Evolutionary conservation across 2,797 vertebrate species (phyloP), one percentile per base, ranked within the genome.

Genomic region (Pristis pectinata): DNA sequence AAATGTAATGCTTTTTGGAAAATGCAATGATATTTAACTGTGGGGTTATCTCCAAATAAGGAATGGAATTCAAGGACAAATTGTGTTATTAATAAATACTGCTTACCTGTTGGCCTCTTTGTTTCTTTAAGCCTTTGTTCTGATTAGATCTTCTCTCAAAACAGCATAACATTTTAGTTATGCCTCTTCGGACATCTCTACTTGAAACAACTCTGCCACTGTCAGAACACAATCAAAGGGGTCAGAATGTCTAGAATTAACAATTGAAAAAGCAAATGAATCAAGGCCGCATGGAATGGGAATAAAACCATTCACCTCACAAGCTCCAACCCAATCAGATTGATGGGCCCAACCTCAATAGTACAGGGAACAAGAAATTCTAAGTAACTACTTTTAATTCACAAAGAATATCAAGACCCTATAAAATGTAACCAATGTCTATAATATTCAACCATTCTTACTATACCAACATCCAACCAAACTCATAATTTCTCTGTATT

Each of bases 1-100:
- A 19, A 91, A 1, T 41, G 91, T 67, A 91, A 41, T 37, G 1
- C 15, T 64, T 17, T 3, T 15, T 87, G 53, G 56, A 85, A 34
- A 59, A 82, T 49, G 22, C 70, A 72, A 34, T 34, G 11, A 87
- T 59, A 17, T 37, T 37, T 67, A 22, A 56, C 56, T 64, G 85
- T 64, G 59, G 87, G 87, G 61, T 59, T 7, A 91, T n/a, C 91
- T 91, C 64, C 17, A 61, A 61, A n/a, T n/a, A 10, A 9, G 83
- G 27, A 37, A 22, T 64, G 6, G 59, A 67, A 41, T 24, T 91
- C 59, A 41, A 19, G 64, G 59, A 91, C 87, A n/a, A 64, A 56
- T 59, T 37, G 61, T 41, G 87, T 91, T 91, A 64, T 91, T 41
- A 41, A 67, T 91, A 67, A 91, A 91, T 67, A 67, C n/a, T 61